A percentile compares a stretch with the other conserved stretches of the same genome.
phyloP scores from a whole-genome alignment of 2,797 vertebrate species.

The Hydrophis major region DNA sequence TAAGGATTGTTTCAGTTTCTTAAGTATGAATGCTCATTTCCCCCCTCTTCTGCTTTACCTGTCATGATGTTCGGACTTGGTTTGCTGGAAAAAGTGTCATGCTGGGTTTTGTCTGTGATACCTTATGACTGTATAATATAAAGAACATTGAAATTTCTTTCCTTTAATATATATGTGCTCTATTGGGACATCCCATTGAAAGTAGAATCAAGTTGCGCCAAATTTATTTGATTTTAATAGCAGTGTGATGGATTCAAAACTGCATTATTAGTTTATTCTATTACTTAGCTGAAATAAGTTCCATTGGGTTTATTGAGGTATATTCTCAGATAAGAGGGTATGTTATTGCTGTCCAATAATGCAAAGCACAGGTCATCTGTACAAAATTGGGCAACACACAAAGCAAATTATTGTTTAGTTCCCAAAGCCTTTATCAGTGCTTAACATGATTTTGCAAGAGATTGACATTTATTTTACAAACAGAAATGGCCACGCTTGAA shows the following conservation, averaged over 20 bases:
- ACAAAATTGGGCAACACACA: neutral
- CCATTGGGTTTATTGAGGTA: neutral
- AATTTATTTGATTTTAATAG: neutral
- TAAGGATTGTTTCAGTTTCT: conserved; percentile 60
- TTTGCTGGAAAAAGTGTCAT: neutral
- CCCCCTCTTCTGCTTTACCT: neutral
- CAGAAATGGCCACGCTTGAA: neutral
- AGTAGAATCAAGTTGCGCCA: neutral
- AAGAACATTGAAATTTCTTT: neutral
- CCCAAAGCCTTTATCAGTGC: neutral
- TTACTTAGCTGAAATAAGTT: neutral
- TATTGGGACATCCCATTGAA: neutral
- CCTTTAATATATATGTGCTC: neutral
- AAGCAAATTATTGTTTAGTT: neutral
- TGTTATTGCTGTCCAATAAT: neutral
- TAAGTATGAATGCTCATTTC: conserved; percentile 5
- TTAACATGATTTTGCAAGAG: neutral
- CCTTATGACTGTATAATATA: neutral
- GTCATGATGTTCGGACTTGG: conserved; percentile 24
- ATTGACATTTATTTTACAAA: neutral
- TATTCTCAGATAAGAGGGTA: neutral
- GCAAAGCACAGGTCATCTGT: neutral
- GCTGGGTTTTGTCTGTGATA: conserved; percentile 19
- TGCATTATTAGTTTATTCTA: neutral
- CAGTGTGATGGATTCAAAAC: neutral